These are phyloP conservation scores for Motacilla tschutschensis DNA, from an alignment of 2,113 vertebrate genomes.

Conservation along the genomic window DNA sequence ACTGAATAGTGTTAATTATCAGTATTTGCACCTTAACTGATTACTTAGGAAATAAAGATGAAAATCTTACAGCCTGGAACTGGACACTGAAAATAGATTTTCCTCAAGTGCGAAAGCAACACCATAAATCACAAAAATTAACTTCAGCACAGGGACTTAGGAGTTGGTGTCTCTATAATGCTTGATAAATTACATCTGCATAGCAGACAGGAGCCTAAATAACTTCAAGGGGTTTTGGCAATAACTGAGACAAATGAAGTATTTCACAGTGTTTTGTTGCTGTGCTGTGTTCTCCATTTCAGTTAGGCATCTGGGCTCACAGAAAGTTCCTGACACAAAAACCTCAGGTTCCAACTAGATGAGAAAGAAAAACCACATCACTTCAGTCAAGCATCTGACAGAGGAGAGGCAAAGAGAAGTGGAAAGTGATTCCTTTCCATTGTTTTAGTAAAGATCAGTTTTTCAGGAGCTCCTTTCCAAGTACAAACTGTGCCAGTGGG, in stretches of 20 bases:
- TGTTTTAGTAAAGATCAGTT: not conserved
- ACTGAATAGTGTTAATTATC: slow-evolving; percentile 37
- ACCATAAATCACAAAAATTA: slow-evolving; percentile 54
- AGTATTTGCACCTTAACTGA: slow-evolving; percentile 55
- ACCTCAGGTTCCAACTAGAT: not conserved
- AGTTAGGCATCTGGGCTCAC: not conserved
- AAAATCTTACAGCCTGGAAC: slow-evolving; percentile 48
- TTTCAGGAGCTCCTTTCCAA: not conserved
- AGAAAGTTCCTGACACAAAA: not conserved
- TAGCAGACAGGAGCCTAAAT: slow-evolving; percentile 3
- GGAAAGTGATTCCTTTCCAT: not conserved
- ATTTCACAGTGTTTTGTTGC: not conserved
- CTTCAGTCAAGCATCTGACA: not conserved
- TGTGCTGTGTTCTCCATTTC: not conserved
- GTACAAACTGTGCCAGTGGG: not conserved
- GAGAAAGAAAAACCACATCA: accelerated
- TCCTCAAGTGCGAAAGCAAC: slow-evolving; percentile 55
- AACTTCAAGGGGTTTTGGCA: not conserved
- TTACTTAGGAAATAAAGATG: slow-evolving; percentile 46
- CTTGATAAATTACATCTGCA: not conserved
- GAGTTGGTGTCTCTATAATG: not conserved
- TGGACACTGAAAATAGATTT: slow-evolving; percentile 55
- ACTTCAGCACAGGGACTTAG: slow-evolving; percentile 3
- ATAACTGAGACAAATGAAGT: not conserved
- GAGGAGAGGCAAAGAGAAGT: not conserved